A percentile compares a stretch with the other conserved stretches of the same genome.
phyloP scores from a whole-genome alignment of 2,113 vertebrate genomes.

The Clarias macrocephalus region DNA sequence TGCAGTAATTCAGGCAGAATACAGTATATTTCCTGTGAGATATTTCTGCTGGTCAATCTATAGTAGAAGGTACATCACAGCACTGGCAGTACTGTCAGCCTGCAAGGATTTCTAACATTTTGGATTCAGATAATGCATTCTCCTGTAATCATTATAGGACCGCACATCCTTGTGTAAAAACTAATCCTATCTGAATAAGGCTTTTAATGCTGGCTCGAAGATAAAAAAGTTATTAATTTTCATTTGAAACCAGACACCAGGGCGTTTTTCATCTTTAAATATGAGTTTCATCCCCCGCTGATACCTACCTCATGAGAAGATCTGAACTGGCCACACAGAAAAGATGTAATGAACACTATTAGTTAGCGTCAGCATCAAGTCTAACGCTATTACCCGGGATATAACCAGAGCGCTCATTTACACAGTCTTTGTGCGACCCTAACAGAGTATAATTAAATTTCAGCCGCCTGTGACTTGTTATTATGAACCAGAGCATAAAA shows the following conservation, averaged over 20 bases:
- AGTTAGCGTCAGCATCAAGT: slow-evolving; percentile 73
- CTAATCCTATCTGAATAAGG: neutral
- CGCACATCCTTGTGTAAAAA: slow-evolving; percentile 1
- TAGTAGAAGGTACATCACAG: neutral
- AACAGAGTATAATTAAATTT: slow-evolving; percentile 79
- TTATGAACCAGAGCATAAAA: slow-evolving; percentile 65
- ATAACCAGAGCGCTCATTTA: slow-evolving; percentile 53
- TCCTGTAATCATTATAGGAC: neutral
- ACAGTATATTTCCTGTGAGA: neutral
- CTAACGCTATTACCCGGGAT: slow-evolving; percentile 59
- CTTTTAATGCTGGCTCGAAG: slow-evolving; percentile 57
- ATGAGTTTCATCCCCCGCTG: slow-evolving; percentile 51
- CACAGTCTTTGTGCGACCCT: slow-evolving; percentile 58
- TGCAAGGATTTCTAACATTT: neutral
- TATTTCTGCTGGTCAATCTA: neutral
- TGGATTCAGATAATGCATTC: neutral
- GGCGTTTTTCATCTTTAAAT: slow-evolving; percentile 54
- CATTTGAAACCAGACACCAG: slow-evolving; percentile 38
- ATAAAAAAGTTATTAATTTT: slow-evolving; percentile 54
- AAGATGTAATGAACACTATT: slow-evolving; percentile 76
- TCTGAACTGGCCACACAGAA: slow-evolving; percentile 70
- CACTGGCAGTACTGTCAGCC: neutral
- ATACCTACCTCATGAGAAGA: slow-evolving; percentile 64
- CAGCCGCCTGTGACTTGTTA: slow-evolving; percentile 68
- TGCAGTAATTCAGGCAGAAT: neutral